phyloP scores from a whole-genome alignment of 2,797 vertebrate species.

The Helicolenus hilgendorfi region DNA sequence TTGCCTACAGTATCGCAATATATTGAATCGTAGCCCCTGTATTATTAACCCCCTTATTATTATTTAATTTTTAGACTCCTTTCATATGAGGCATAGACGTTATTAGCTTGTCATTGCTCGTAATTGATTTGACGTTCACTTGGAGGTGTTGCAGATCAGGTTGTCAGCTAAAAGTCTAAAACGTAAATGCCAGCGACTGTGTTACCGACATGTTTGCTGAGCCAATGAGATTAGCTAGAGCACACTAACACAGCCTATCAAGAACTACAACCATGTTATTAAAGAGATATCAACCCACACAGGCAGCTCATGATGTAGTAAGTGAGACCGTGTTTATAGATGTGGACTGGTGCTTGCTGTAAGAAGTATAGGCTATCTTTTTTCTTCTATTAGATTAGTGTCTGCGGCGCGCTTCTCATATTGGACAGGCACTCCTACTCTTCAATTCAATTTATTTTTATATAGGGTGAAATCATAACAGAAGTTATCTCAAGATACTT shows the following conservation, averaged over 20 bases:
- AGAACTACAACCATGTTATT: neutral
- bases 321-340: neutral
- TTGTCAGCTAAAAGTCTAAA: neutral
- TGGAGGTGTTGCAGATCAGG: neutral
- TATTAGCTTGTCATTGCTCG: too few species aligned
- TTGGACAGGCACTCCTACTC: neutral
- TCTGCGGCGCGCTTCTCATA: neutral
- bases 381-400: neutral
- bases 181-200: slow-evolving; percentile 14
- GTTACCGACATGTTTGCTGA: neutral
- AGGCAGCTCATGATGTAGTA: neutral
- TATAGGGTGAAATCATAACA: too few species aligned
- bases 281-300: neutral
- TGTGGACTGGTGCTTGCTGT: neutral
- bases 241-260: neutral
- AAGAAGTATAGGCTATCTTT: neutral
- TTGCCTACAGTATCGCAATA: too few species aligned
- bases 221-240: neutral
- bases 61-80: too few species aligned
- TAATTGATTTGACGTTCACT: neutral
- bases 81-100: too few species aligned
- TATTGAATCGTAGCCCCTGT: too few species aligned
- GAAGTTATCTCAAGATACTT: too few species aligned
- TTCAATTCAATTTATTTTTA: neutral
- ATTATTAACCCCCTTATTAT: too few species aligned